phyloP scores from a whole-genome alignment of 2,113 vertebrate species.

The Ceyx margarethae region DNA sequence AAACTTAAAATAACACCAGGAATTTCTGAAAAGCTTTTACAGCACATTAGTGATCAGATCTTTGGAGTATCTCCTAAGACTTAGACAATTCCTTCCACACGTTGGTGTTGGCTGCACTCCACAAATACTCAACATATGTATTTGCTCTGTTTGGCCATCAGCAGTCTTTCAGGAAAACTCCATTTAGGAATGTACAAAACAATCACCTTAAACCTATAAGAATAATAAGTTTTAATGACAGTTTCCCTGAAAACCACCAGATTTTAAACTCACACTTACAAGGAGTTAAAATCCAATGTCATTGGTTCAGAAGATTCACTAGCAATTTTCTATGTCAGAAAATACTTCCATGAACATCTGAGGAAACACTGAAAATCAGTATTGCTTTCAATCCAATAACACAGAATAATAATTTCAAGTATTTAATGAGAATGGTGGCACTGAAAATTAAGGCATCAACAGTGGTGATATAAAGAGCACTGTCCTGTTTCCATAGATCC shows the following conservation, averaged over 20 bases:
- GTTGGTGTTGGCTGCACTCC: background rate
- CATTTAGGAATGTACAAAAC: background rate
- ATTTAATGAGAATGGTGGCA: background rate
- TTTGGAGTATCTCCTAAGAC: slow-evolving; percentile 19
- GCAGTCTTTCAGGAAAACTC: background rate
- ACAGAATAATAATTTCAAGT: background rate
- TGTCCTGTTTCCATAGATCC: background rate
- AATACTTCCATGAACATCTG: background rate
- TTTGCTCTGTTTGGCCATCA: background rate
- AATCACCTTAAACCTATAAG: background rate
- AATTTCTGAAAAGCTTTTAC: slow-evolving; percentile 23
- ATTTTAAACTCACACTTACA: background rate
- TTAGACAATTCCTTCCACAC: background rate
- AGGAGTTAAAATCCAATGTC: background rate
- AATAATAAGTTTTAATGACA: background rate
- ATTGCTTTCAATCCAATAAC: background rate
- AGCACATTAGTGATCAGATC: slow-evolving; percentile 19
- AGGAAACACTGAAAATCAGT: background rate
- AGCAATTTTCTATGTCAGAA: background rate
- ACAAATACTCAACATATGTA: background rate
- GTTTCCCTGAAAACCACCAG: background rate
- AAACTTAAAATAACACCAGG: background rate
- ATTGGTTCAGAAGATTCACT: background rate
- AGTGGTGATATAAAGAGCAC: background rate
- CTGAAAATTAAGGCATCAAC: background rate